Evolutionary conservation across 2,888 invertebrate genomes (phyloP), one percentile per base, ranked within the genome.

Genomic region (Pristionchus arcanus): DNA sequence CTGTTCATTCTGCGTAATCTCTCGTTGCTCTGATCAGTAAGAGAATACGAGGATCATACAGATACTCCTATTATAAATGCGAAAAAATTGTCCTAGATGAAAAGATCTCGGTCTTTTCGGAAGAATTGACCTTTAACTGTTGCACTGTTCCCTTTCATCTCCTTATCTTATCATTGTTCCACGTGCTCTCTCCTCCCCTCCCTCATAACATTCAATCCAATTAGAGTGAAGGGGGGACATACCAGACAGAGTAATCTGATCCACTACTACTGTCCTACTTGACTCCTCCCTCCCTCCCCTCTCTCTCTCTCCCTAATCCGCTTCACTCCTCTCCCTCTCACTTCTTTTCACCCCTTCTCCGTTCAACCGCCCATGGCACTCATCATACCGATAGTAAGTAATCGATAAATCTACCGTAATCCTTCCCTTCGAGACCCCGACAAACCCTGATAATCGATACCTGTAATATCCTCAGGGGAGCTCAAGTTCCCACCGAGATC

Each of bases 331-430:
- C 66, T 25, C 68, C 42, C 84, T 85, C 66, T 66, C 68, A 49
- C 74, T 74, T 55, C 77, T 74, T 88, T 59, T 34, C 28, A 71
- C 55, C 59, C 68, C 49, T n/a, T n/a, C n/a, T 74, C 74, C 68
- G 71, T 74, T 88, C 88, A 55, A 5, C 59, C 31, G 42, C 31
- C 68, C 25, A 77, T 77, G 88, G n/a, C 71, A 9, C 77, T 88
- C 88, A 88, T 88, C 71, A 77, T 88, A 25, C 77, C 88, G 25
- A 71, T 88, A n/a, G 77, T 88, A 88, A 88, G 71, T 87, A 71
- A 49, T 81, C 81, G 28, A 81, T 81, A 81, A 49, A 7, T 2
- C n/a, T 81, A 81, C 81, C 81, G 81, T 81, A 77, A 63, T 84
- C 16, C 83, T 21, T 53, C 84, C 59, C 49, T 83, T 55, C 49